phyloP scores from a whole-genome alignment of 1,140 invertebrate genomes.

The Drosophila simulans region DNA sequence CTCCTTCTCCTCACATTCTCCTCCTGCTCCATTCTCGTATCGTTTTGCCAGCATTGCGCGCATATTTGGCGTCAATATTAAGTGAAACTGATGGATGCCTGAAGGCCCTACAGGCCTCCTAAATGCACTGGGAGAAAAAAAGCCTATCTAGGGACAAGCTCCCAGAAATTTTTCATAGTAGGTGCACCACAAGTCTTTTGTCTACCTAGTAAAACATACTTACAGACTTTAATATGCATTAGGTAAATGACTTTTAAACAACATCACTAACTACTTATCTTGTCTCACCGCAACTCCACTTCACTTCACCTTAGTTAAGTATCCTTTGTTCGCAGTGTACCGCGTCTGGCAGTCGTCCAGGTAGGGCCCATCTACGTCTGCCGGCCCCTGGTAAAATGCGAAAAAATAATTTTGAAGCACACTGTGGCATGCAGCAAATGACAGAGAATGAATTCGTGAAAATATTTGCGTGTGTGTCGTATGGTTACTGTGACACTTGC shows the following conservation, averaged over 20 bases:
- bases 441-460: slow-evolving; percentile 84
- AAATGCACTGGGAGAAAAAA: slow-evolving; percentile 30
- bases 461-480: slow-evolving; percentile 84
- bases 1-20: slow-evolving; percentile 2
- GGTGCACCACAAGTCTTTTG: too few relatives aligned
- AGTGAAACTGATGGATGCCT: slow-evolving; percentile 84
- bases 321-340: slow-evolving; percentile 24
- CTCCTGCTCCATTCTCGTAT: slow-evolving; percentile 58
- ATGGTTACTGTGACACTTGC: slow-evolving; percentile 82
- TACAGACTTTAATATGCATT: too few relatives aligned
- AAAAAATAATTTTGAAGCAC: slow-evolving; percentile 82
- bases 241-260: too few relatives aligned
- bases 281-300: too few relatives aligned
- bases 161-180: too few relatives aligned
- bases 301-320: too few relatives aligned
- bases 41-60: slow-evolving; percentile 82
- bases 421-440: slow-evolving; percentile 84
- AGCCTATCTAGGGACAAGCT: neutral
- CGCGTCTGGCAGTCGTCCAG: slow-evolving; percentile 38
- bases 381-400: slow-evolving; percentile 45
- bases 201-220: too few relatives aligned
- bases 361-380: slow-evolving; percentile 47
- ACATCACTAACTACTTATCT: too few relatives aligned
- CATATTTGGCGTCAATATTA: slow-evolving; percentile 84
- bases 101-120: slow-evolving; percentile 38